These are phyloP conservation scores for Bujurquina vittata DNA, from an alignment of 2,113 vertebrate genomes.

Conservation along the genomic window DNA sequence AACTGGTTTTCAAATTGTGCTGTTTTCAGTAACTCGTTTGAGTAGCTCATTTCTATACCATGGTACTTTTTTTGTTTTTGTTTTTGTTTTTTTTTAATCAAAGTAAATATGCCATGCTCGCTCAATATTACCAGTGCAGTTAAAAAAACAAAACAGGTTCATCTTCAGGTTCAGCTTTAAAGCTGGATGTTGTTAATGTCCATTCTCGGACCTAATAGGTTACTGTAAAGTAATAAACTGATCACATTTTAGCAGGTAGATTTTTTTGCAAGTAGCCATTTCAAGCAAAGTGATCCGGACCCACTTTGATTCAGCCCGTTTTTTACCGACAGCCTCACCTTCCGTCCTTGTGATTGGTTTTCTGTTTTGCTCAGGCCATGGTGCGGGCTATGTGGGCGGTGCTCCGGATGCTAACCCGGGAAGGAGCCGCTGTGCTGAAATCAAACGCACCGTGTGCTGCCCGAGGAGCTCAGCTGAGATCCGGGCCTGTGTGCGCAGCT, in stretches of 20 bases:
- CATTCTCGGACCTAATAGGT: too few species aligned
- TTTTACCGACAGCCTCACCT: background rate
- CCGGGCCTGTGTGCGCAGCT: background rate
- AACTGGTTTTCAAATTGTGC: too few species aligned
- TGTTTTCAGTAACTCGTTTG: background rate
- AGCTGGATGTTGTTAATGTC: background rate
- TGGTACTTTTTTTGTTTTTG: too few species aligned
- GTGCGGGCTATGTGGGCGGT: conserved; percentile 73
- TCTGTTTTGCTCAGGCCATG: conserved; percentile 69
- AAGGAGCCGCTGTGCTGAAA: conserved; percentile 37
- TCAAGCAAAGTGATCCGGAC: background rate
- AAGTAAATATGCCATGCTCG: background rate
- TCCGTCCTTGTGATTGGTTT: conserved; percentile 72
- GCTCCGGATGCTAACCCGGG: conserved; percentile 53
- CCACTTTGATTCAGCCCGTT: accelerated
- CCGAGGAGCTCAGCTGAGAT: background rate
- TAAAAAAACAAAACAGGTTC: background rate
- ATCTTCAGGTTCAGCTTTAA: background rate
- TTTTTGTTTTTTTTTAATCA: background rate
- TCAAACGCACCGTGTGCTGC: background rate
- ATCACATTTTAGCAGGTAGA: too few species aligned
- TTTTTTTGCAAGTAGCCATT: too few species aligned
- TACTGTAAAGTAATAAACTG: too few species aligned
- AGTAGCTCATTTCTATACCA: background rate
- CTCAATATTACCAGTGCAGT: background rate